A percentile compares a stretch with the other conserved stretches of the same genome.
These are phyloP conservation scores for Acrocephalus arundinaceus DNA, from an alignment of 2,113 vertebrate species.

Conservation along the genomic window DNA sequence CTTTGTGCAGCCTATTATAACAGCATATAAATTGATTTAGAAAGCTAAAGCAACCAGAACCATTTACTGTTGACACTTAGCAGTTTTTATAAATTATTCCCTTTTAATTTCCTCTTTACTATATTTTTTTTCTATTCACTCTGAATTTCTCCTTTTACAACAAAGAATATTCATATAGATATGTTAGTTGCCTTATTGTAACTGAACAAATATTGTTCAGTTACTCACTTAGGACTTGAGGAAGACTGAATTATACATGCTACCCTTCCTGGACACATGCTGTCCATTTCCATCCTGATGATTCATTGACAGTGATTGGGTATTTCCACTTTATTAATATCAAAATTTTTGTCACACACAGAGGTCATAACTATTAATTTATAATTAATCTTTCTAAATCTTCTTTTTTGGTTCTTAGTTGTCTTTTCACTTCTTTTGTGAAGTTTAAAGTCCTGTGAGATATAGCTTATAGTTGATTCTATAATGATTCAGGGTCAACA, in stretches of 20 bases:
- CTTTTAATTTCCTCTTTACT: background rate
- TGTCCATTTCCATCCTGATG: background rate
- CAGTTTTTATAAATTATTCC: background rate
- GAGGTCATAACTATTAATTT: background rate
- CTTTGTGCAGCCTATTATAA: background rate
- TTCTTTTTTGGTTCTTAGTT: background rate
- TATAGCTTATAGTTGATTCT: background rate
- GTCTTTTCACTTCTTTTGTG: background rate
- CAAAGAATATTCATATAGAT: background rate
- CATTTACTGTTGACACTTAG: background rate
- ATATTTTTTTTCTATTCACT: background rate
- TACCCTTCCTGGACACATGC: rapidly evolving
- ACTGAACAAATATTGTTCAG: background rate
- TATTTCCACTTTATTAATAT: background rate
- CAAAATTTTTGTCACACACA: background rate
- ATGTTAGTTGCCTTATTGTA: background rate
- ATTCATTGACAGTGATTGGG: background rate
- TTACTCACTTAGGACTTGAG: background rate
- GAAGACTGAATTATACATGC: background rate
- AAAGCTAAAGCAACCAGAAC: background rate
- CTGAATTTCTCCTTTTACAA: background rate
- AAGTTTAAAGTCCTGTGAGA: background rate
- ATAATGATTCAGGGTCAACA: background rate
- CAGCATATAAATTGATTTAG: background rate
- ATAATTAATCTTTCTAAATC: background rate